These are phyloP conservation scores for Mimachlamys varia DNA, from an alignment of 2,888 invertebrate genomes.

Conservation along the genomic window DNA sequence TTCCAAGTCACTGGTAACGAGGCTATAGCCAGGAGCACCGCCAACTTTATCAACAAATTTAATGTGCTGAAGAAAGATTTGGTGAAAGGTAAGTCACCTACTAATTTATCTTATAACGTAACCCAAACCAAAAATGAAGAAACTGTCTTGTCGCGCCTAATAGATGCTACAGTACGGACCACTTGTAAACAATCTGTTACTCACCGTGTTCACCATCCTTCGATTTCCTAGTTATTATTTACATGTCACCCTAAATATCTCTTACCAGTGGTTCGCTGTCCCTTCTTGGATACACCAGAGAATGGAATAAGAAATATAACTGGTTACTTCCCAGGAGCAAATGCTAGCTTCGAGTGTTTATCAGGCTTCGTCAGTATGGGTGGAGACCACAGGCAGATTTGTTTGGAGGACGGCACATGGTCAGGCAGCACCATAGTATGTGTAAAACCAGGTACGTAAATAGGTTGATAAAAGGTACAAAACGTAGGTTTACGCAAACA, in stretches of 20 bases:
- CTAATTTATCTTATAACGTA: too few relatives aligned
- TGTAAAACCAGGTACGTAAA: constrained; percentile 54
- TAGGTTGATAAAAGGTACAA: neutral
- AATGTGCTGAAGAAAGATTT: constrained; percentile 62
- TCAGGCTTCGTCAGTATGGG: constrained; percentile 53
- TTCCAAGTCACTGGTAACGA: constrained; percentile 66
- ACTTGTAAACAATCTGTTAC: too few relatives aligned
- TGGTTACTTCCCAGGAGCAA: constrained; percentile 61
- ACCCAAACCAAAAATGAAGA: too few relatives aligned
- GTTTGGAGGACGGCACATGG: constrained; percentile 67
- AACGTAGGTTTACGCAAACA: too few relatives aligned
- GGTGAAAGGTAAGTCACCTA: constrained; percentile 62
- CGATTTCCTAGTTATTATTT: too few relatives aligned
- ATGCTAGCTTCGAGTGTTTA: constrained; percentile 65
- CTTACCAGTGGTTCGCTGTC: constrained; percentile 69
- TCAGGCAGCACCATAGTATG: constrained; percentile 60
- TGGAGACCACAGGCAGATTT: constrained; percentile 52
- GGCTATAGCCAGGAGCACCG: constrained; percentile 65
- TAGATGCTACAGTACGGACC: too few relatives aligned
- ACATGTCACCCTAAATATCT: too few relatives aligned
- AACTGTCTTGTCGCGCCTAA: too few relatives aligned
- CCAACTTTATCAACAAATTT: constrained; percentile 66
- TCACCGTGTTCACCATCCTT: too few relatives aligned
- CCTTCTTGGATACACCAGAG: constrained; percentile 59
- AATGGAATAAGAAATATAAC: constrained; percentile 67